phyloP scores from a whole-genome alignment of 2,113 vertebrate genomes.

The Glaucomys volans region DNA sequence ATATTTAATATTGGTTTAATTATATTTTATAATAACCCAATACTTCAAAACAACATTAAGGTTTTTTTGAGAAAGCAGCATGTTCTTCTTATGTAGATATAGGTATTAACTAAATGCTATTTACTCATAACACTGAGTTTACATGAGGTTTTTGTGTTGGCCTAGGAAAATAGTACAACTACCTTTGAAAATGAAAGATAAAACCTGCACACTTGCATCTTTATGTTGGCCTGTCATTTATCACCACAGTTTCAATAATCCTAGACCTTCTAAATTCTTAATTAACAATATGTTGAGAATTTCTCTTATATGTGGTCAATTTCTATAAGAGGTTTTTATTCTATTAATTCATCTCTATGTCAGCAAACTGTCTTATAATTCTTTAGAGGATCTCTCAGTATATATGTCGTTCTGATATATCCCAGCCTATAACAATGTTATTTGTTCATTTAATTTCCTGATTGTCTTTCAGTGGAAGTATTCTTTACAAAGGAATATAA shows the following conservation, averaged over 20 bases:
- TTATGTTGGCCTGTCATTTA: conserved; percentile 21
- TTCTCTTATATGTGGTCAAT: background rate
- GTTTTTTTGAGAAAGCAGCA: conserved; percentile 60
- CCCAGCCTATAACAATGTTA: background rate
- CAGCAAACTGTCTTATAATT: background rate
- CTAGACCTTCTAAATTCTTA: conserved; percentile 23
- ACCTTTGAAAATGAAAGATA: conserved; percentile 65
- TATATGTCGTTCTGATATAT: background rate
- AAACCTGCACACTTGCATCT: conserved; percentile 30
- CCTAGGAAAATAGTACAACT: conserved; percentile 55
- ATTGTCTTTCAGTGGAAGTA: background rate
- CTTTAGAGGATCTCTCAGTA: background rate
- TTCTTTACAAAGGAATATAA: background rate
- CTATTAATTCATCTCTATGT: background rate
- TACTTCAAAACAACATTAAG: conserved; percentile 57
- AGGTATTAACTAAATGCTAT: conserved; percentile 64
- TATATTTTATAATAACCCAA: conserved; percentile 60
- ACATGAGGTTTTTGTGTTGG: conserved; percentile 62
- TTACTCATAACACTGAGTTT: conserved; percentile 68
- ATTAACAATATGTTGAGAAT: background rate
- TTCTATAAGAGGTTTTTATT: conserved; percentile 12
- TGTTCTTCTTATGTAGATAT: conserved; percentile 51
- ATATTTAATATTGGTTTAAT: conserved; percentile 64
- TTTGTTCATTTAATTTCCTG: background rate
- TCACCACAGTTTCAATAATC: conserved; percentile 24